Evolutionary conservation across 2,888 invertebrate species (phyloP).

Genomic region (Platycnemis pennipes): DNA sequence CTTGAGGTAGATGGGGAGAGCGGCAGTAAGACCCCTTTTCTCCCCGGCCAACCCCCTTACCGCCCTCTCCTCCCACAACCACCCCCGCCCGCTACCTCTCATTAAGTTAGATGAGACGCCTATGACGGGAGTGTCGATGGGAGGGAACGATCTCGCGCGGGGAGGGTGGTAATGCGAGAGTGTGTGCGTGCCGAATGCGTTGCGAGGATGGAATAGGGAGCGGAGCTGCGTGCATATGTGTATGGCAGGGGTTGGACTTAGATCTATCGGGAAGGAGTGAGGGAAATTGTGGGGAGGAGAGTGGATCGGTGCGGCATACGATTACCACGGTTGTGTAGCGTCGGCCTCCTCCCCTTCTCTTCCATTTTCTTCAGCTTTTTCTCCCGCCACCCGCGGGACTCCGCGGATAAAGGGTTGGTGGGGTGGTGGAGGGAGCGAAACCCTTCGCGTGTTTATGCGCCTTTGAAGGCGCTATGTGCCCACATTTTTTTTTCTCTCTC

Average conservation of each 20-base stretch:
- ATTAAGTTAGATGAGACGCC: conserved; percentile 54
- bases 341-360: not conserved
- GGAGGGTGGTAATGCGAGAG: not conserved
- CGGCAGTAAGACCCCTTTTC: not conserved
- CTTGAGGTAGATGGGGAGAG: not conserved
- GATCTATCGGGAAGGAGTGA: not conserved
- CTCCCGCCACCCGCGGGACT: not conserved
- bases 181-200: conserved; percentile 31
- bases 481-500: conserved; percentile 46
- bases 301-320: not conserved
- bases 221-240: not conserved
- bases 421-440: conserved; percentile 75
- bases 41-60: not conserved
- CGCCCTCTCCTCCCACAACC: not conserved
- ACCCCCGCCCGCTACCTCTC: not conserved
- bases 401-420: conserved; percentile 46
- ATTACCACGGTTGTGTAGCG: not conserved
- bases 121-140: conserved; percentile 40
- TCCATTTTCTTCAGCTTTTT: not conserved
- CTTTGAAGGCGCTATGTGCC: conserved; percentile 75
- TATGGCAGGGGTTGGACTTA: not conserved
- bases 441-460: conserved; percentile 75
- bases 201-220: not conserved
- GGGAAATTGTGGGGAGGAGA: not conserved
- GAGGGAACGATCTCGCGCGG: not conserved